Base-by-base conservation (phyloP, 1,140 invertebrate genomes). In the Mya arenaria region DNA sequence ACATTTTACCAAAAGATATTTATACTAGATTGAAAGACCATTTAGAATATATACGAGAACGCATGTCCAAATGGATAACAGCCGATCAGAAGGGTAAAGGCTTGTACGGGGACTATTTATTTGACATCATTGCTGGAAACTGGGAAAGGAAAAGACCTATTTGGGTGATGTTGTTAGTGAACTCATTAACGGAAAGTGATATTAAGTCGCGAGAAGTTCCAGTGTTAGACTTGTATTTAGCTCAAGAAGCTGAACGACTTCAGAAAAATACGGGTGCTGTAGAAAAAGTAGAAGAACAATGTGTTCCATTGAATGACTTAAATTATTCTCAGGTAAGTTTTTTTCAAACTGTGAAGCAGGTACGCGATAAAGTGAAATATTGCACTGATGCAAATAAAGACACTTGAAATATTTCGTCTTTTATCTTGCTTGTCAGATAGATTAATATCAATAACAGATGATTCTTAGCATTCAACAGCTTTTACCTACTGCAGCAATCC, bases 141-240 rank as follows among this genome's bases (percentile, higher is more conserved):
- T 95, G 94, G 94, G 92, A 94, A 73, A 84, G 93, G 28, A 94
- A 94, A 86, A 82, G 94, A 74, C 94, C 94, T 5, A 91, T 95
- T 13, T 95, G 94, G 94, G 92, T 94, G 30, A 94, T 94, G 94
- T 86, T 95, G 72, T 94, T 95, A 93, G 89, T 95, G 13, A 94
- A 94, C 85, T 94, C 94, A 4, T 86, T 95, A 71, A 94, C 93
- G 8, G 93, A 94, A 87, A 93, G 90, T 77, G 94, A 94, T 84
- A 92, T 95, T 25, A 92, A 92, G 77, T 92, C 93, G 13, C 87
- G 93, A 58, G 94, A 94, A 10, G 93, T 94, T 65, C 94, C 94
- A 19, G 94, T 95, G 4, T 86, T 95, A 81, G 94, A 95, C 85
- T 85, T 94, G 34, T 94, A 93, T 89, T 89, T 95, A 44, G 93